These are phyloP conservation scores for Colostygia pectinataria DNA, from an alignment of 2,888 invertebrate species.

Conservation along the genomic window DNA sequence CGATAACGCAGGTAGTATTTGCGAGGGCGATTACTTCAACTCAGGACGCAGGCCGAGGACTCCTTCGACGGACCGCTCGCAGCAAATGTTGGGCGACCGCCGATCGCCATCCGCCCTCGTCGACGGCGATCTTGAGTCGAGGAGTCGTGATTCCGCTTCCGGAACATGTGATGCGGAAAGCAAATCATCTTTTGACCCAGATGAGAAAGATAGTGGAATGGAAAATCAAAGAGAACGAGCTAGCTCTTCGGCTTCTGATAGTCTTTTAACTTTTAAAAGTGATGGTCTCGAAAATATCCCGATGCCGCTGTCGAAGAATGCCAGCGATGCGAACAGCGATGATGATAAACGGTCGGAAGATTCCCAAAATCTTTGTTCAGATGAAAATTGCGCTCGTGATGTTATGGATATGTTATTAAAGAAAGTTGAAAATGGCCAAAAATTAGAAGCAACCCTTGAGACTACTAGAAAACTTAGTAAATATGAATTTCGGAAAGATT, in stretches of 20 bases:
- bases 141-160: constrained; percentile 40
- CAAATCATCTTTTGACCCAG: constrained; percentile 28
- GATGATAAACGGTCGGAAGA: constrained; percentile 24
- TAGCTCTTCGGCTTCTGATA: constrained; percentile 31
- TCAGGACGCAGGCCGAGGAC: constrained; percentile 82
- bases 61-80: constrained; percentile 54
- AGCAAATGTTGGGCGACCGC: constrained; percentile 43
- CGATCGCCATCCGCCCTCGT: constrained; percentile 39
- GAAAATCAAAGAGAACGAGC: constrained; percentile 30
- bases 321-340: constrained; percentile 13
- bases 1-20: constrained; percentile 43
- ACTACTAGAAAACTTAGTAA: constrained; percentile 42
- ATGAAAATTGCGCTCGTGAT: constrained; percentile 49
- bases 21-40: constrained; percentile 53
- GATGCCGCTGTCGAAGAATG: constrained; percentile 41
- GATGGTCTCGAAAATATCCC: constrained; percentile 37
- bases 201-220: constrained; percentile 29
- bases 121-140: constrained; percentile 44
- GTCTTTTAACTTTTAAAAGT: constrained; percentile 25
- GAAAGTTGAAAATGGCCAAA: constrained; percentile 48
- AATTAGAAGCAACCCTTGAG: constrained; percentile 39
- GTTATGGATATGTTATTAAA: constrained; percentile 50
- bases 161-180: constrained; percentile 32
- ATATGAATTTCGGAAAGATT: constrained; percentile 49
- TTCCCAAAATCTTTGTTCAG: constrained; percentile 29